These are phyloP conservation scores for Sisyra terminalis DNA, from an alignment of 2,888 invertebrate species.

Conservation along the genomic window DNA sequence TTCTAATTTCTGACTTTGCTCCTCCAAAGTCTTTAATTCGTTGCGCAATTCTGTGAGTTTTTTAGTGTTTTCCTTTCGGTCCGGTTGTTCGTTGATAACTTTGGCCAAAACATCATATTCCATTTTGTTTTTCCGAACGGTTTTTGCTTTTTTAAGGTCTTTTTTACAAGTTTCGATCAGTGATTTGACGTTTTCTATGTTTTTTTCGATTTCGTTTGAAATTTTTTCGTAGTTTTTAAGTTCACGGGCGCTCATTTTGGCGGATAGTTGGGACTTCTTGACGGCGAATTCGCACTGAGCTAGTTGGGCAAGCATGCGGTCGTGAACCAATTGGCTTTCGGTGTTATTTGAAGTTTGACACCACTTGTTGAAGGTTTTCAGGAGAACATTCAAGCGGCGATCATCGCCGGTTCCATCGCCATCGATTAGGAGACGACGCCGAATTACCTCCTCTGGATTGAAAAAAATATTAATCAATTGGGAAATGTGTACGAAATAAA, in stretches of 20 bases:
- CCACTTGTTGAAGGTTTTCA: constrained; percentile 75
- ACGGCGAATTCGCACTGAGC: constrained; percentile 81
- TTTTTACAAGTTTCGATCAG: constrained; percentile 70
- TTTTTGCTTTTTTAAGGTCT: constrained; percentile 67
- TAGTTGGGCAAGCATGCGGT: constrained; percentile 66
- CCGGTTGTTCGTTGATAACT: constrained; percentile 79
- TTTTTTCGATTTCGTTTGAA: constrained; percentile 57
- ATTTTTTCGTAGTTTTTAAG: constrained; percentile 65
- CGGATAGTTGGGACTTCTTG: constrained; percentile 61
- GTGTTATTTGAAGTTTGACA: constrained; percentile 48
- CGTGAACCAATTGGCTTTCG: constrained; percentile 54
- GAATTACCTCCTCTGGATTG: constrained; percentile 95
- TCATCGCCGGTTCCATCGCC: constrained; percentile 97
- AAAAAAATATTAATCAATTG: constrained; percentile 19
- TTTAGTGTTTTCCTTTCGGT: constrained; percentile 62
- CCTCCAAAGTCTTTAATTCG: constrained; percentile 52
- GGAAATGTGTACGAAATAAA: too few species aligned
- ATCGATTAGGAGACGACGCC: constrained; percentile 79
- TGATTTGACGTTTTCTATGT: constrained; percentile 61
- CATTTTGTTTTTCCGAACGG: constrained; percentile 74
- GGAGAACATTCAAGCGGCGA: constrained; percentile 64
- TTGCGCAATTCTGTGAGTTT: constrained; percentile 51
- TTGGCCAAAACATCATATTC: constrained; percentile 89
- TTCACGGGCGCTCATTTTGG: constrained; percentile 71
- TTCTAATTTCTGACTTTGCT: constrained; percentile 54